These are phyloP conservation scores for Celastrina argiolus DNA, from an alignment of 2,888 invertebrate species.

Conservation along the genomic window DNA sequence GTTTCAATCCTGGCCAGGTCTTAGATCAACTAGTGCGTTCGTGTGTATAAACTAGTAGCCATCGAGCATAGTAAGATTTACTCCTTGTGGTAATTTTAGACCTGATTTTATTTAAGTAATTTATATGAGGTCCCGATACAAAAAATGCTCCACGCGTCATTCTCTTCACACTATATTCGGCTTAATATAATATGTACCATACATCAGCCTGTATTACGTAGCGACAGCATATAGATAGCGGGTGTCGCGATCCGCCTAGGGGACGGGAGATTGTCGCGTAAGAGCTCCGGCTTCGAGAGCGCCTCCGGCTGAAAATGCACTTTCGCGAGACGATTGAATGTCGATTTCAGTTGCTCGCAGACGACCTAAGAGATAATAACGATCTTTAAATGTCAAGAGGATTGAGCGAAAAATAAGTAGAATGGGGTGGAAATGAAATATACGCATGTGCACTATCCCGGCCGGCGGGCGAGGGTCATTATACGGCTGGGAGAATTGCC, in stretches of 20 bases:
- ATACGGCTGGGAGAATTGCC: slow-evolving; percentile 1
- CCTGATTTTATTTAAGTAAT: too few relatives aligned
- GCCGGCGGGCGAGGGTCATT: slow-evolving; percentile 8
- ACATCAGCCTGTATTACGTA: slow-evolving; percentile 39
- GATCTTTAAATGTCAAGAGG: slow-evolving; percentile 40
- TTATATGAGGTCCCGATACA: too few relatives aligned
- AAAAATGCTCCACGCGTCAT: too few relatives aligned
- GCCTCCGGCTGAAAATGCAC: slow-evolving; percentile 74
- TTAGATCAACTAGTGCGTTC: too few relatives aligned
- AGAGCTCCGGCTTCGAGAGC: slow-evolving; percentile 56
- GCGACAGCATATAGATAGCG: slow-evolving; percentile 41
- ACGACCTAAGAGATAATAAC: slow-evolving; percentile 59
- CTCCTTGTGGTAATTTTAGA: too few relatives aligned
- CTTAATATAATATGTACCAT: too few relatives aligned
- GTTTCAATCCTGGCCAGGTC: too few relatives aligned
- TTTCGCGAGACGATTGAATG: slow-evolving; percentile 70
- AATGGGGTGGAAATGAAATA: slow-evolving; percentile 18
- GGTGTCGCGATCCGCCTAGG: slow-evolving; percentile 52
- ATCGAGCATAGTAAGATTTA: too few relatives aligned
- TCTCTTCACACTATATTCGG: too few relatives aligned
- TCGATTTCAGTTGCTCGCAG: slow-evolving; percentile 62
- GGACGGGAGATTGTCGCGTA: slow-evolving; percentile 72
- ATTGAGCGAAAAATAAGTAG: slow-evolving; percentile 18
- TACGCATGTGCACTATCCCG: slow-evolving; percentile 1
- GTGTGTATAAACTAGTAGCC: too few relatives aligned